phyloP scores from a whole-genome alignment of 2,797 vertebrate species.

The Falco rusticolus region DNA sequence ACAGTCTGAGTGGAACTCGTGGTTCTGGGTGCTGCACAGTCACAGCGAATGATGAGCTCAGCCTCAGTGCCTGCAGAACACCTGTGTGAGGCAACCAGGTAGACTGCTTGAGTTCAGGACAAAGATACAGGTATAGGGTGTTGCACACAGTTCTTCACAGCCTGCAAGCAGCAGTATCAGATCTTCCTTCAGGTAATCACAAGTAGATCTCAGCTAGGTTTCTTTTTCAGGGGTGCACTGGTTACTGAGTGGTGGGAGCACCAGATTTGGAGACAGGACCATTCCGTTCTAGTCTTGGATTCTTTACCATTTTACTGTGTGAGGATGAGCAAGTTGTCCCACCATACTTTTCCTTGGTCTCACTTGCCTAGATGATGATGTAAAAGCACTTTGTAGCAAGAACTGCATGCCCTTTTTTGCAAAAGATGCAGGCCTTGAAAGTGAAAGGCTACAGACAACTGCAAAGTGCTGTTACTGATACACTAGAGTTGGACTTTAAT shows the following conservation, averaged over 20 bases:
- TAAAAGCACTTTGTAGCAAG: not conserved
- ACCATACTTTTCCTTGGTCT: not conserved
- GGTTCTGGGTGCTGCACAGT: not conserved
- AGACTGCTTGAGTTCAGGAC: not conserved
- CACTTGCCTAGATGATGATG: not conserved
- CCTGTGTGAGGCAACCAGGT: rapidly evolving
- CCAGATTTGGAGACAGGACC: not conserved
- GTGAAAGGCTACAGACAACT: not conserved
- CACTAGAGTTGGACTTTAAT: rapidly evolving
- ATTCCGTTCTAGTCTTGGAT: not conserved
- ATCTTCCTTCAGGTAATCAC: not conserved
- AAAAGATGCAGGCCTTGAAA: not conserved
- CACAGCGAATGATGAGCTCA: rapidly evolving
- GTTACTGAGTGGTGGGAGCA: not conserved
- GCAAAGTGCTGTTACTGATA: not conserved
- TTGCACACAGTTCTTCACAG: not conserved
- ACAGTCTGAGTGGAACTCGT: rapidly evolving
- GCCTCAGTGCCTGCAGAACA: not conserved
- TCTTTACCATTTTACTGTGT: not conserved
- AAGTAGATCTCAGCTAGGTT: not conserved
- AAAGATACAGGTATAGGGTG: not conserved
- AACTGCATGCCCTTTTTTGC: not conserved
- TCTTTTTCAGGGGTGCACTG: not conserved
- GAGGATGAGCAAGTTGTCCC: not conserved
- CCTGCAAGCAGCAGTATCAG: not conserved